A percentile compares a stretch with the other conserved stretches of the same genome.
Evolutionary conservation across 2,888 invertebrate genomes (phyloP).

Genomic region (Galeopsomyia nigrocyanea): DNA sequence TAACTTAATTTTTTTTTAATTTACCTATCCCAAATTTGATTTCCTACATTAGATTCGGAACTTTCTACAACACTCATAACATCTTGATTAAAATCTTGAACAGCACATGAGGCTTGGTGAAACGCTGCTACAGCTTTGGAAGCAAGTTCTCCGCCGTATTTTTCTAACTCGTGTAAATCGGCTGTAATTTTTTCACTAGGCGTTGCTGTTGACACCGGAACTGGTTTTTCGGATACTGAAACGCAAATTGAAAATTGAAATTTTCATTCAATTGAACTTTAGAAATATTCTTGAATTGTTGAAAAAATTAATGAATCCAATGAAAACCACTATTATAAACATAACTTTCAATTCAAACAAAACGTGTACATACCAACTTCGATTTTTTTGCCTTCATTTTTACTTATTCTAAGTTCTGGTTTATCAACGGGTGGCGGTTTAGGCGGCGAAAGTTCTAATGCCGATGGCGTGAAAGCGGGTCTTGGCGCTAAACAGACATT

Average conservation of each 20-base stretch:
- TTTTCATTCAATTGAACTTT: neutral
- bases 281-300: no score
- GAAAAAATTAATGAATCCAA: no score
- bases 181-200: constrained; percentile 55
- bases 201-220: constrained; percentile 44
- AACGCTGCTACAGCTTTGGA: constrained; percentile 78
- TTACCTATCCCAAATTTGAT: constrained; percentile 61
- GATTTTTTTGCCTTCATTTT: constrained; percentile 62
- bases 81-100: constrained; percentile 71
- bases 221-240: constrained; percentile 60
- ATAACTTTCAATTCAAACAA: constrained; percentile 2
- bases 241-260: constrained; percentile 8
- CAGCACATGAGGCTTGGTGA: constrained; percentile 74
- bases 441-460: constrained; percentile 54
- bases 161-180: constrained; percentile 73
- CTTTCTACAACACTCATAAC: constrained; percentile 60
- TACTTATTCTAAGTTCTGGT: constrained; percentile 70
- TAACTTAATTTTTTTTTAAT: constrained; percentile 4
- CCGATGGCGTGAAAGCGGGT: constrained; percentile 59
- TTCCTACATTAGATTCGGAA: constrained; percentile 49
- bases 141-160: constrained; percentile 72
- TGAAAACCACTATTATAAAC: neutral
- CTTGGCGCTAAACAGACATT: constrained; percentile 62
- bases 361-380: constrained; percentile 63
- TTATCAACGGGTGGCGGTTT: constrained; percentile 56